phyloP scores from a whole-genome alignment of 2,113 vertebrate species.

The Phoenicopterus ruber region DNA sequence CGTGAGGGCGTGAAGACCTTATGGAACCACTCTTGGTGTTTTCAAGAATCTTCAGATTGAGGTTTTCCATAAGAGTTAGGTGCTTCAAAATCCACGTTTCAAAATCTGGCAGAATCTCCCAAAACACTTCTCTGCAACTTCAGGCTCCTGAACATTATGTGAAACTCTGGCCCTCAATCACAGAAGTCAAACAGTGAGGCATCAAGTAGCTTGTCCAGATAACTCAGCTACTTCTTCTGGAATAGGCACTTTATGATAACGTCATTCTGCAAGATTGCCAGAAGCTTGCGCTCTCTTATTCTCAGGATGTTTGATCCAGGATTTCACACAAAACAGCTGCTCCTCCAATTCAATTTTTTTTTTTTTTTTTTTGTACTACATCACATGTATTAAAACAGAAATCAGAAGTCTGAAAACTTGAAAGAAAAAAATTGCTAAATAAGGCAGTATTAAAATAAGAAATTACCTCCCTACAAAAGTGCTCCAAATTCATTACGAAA shows the following conservation, averaged over 20 bases:
- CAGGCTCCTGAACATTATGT: background rate
- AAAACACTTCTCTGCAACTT: background rate
- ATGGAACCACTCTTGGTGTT: background rate
- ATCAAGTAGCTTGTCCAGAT: background rate
- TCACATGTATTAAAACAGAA: background rate
- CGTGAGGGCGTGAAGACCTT: background rate
- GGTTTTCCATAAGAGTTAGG: background rate
- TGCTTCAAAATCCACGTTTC: background rate
- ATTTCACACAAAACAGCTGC: slow-evolving; percentile 7
- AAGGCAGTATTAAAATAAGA: background rate
- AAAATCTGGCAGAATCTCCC: background rate
- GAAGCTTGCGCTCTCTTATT: background rate
- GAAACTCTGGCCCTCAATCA: background rate
- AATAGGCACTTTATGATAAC: background rate
- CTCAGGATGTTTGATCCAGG: background rate
- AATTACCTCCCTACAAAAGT: background rate
- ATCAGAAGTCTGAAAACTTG: background rate
- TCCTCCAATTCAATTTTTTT: background rate
- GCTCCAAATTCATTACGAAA: background rate
- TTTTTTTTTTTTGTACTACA: background rate
- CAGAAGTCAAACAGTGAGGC: background rate
- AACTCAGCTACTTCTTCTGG: slow-evolving; percentile 3
- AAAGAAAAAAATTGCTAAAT: background rate
- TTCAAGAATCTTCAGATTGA: background rate
- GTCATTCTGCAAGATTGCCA: background rate